Evolutionary conservation across 1,140 invertebrate genomes (phyloP), one percentile per base, ranked within the genome.

Genomic region (Pteromalus puparum): DNA sequence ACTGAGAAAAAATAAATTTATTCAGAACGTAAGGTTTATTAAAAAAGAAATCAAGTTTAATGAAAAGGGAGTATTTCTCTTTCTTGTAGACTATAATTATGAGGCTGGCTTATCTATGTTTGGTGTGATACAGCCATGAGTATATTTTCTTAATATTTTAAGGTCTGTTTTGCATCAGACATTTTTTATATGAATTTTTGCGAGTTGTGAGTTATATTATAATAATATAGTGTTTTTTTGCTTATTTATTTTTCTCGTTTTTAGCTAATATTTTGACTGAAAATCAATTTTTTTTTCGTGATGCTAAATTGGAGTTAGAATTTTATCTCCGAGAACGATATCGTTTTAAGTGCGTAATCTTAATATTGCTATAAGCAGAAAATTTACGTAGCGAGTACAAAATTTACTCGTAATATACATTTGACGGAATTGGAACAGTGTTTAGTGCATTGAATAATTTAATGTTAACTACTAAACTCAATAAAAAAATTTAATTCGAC

Each of bases 21-120:
- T 74, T 76, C n/a, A 76, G 24, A 79, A 70, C 26, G 30, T 46
- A 34, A 75, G 53, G 26, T 9, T 42, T 42, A 73, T 82, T 2
- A 48, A 46, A 18, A 2, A 70, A 34, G 30, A 77, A 77, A 77
- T 68, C 15, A 75, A 72, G n/a, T 61, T 26, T 24, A 77, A 80
- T 0, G 18, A 67, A 85, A n/a, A 18, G 18, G 38, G n/a, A 38
- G 1, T 15, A 30, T 12, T 72, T 82, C 48, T 85, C 74, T 28
- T 77, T 53, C 38, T 74, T 65, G n/a, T 75, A 42, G 4, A 42
- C 1, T 85, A 75, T 81, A 30, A 34, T 10, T 28, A 78, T 82
- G 10, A 82, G 84, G 84, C 84, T 85, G 79, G 84, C 18, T 85
- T 85, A 85, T 85, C 84, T 82, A 85, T 82, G 80, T 85, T 85